A percentile compares a stretch with the other conserved stretches of the same genome.
These are phyloP conservation scores for Meloe dianella DNA, from an alignment of 2,888 invertebrate species.

Conservation along the genomic window DNA sequence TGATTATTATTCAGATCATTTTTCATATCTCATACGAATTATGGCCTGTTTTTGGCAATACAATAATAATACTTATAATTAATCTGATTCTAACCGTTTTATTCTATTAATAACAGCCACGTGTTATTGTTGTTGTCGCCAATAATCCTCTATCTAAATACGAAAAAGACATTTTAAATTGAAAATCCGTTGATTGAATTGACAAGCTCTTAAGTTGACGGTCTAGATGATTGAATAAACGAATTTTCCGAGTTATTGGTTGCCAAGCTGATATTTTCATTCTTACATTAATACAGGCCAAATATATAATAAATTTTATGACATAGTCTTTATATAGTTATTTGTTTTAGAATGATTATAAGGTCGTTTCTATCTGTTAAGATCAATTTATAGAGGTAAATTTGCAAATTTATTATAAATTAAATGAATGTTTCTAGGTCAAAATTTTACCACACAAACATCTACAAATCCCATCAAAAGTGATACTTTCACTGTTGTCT, in stretches of 20 bases:
- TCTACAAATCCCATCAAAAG: not conserved
- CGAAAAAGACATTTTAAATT: not conserved
- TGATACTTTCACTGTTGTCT: slow-evolving; percentile 1
- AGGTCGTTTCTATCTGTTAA: not conserved
- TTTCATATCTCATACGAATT: too few species aligned
- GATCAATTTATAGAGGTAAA: not conserved
- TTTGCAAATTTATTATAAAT: not conserved
- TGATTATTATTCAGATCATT: not conserved
- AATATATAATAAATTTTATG: not conserved
- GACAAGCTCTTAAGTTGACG: not conserved
- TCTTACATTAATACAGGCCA: not conserved
- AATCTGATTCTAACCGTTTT: not conserved
- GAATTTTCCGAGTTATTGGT: not conserved
- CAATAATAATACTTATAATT: not conserved
- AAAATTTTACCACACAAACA: not conserved
- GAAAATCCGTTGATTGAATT: not conserved
- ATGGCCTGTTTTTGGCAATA: not conserved
- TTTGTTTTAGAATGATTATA: not conserved
- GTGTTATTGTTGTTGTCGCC: not conserved
- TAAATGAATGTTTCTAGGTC: not conserved
- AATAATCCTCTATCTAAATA: not conserved
- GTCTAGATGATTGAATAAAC: not conserved
- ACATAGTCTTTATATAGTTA: not conserved
- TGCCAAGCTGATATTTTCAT: not conserved
- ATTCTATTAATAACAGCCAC: not conserved